Evolutionary conservation across 2,888 invertebrate genomes (phyloP).

Genomic region (Koerneria pararmatus): DNA sequence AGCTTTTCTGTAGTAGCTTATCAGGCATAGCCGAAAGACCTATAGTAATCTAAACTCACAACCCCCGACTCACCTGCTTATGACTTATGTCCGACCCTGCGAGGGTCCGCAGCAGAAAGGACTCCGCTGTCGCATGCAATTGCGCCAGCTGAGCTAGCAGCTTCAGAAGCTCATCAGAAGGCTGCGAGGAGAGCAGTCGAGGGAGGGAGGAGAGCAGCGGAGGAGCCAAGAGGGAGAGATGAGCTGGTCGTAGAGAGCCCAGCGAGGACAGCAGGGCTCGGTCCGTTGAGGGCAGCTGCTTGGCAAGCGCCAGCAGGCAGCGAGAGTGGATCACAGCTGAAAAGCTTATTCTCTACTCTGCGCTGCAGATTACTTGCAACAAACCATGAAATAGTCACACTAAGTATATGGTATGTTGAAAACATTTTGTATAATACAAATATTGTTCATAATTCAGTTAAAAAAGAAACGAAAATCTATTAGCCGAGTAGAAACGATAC

Average conservation of each 20-base stretch:
- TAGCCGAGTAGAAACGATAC: too few species aligned
- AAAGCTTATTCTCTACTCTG: too few species aligned
- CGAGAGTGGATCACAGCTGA: too few species aligned
- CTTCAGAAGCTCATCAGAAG: constrained; percentile 12
- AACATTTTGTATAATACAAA: too few species aligned
- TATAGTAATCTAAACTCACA: too few species aligned
- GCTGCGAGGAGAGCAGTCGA: neutral
- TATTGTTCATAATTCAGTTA: too few species aligned
- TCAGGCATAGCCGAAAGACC: too few species aligned
- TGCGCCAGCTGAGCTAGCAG: constrained; percentile 13
- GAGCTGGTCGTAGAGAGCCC: constrained; percentile 11
- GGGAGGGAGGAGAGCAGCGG: constrained; percentile 1
- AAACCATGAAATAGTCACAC: too few species aligned
- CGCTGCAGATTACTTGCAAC: too few species aligned
- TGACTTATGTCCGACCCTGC: constrained; percentile 10
- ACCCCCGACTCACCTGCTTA: neutral
- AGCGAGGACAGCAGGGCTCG: constrained; percentile 4
- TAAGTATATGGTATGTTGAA: too few species aligned
- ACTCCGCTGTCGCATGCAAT: neutral
- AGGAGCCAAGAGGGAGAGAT: constrained; percentile 1
- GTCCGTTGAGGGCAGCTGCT: neutral
- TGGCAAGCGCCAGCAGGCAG: neutral
- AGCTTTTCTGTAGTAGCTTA: neutral
- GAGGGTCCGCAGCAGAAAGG: constrained; percentile 9
- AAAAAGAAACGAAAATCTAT: too few species aligned